These are phyloP conservation scores for Athalia cordata DNA, from an alignment of 2,888 invertebrate genomes.

Conservation along the genomic window DNA sequence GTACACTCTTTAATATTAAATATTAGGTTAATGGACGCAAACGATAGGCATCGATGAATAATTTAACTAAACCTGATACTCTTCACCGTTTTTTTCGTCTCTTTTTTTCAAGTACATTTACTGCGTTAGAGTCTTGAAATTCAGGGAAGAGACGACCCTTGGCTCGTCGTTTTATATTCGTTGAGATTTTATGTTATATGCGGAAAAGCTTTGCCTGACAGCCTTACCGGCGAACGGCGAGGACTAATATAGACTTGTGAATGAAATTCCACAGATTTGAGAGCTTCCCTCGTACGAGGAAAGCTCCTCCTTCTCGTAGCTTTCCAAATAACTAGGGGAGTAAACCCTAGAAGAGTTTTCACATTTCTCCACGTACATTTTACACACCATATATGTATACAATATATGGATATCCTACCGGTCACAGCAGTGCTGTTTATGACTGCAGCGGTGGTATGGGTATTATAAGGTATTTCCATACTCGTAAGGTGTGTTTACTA, in stretches of 20 bases:
- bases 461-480: no score
- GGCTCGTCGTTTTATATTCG: constrained; percentile 30
- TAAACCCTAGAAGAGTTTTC: constrained; percentile 23
- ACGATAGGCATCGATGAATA: constrained; percentile 42
- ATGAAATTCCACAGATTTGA: constrained; percentile 44
- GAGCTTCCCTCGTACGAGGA: constrained; percentile 16
- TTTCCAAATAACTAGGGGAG: constrained; percentile 39
- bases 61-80: constrained; percentile 36
- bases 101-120: not conserved
- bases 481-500: no score
- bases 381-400: constrained; percentile 12
- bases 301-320: not conserved
- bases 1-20: constrained; percentile 42
- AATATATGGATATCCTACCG: no score
- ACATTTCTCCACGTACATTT: constrained; percentile 13
- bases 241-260: constrained; percentile 43
- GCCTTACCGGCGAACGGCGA: constrained; percentile 24
- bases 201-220: constrained; percentile 38
- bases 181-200: constrained; percentile 31
- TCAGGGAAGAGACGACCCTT: not conserved
- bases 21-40: constrained; percentile 40
- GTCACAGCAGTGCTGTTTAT: no score
- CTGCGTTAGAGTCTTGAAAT: not conserved
- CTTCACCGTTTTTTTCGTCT: not conserved
- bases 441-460: no score